These are phyloP conservation scores for Motacilla alba DNA, from an alignment of 2,113 vertebrate genomes.

Conservation along the genomic window DNA sequence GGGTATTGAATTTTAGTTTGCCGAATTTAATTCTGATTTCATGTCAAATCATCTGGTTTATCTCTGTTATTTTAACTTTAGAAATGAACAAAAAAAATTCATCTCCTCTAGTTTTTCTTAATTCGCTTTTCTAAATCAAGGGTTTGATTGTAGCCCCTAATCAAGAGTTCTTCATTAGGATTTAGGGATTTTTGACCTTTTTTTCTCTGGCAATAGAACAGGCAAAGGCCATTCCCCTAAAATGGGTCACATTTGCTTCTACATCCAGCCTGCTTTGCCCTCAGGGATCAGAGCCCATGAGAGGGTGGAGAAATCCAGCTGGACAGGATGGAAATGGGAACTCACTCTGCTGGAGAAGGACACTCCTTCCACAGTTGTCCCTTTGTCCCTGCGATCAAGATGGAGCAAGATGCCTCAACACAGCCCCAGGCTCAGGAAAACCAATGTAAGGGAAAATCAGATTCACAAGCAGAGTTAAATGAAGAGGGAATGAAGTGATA, in stretches of 20 bases:
- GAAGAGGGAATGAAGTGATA: not conserved
- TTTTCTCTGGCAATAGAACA: not conserved
- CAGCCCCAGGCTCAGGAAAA: not conserved
- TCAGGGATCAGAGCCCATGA: not conserved
- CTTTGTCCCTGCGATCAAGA: not conserved
- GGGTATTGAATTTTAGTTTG: not conserved
- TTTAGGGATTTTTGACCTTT: not conserved
- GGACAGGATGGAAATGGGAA: conserved; percentile 56
- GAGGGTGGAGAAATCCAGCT: not conserved
- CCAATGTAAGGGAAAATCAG: not conserved
- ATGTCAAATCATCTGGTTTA: not conserved
- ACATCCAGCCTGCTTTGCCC: not conserved
- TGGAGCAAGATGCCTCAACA: not conserved
- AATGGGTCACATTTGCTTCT: not conserved
- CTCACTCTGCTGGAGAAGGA: conserved; percentile 63
- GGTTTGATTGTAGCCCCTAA: not conserved
- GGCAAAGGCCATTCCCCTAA: not conserved
- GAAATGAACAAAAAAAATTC: not conserved
- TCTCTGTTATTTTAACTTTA: not conserved
- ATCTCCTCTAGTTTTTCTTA: not conserved
- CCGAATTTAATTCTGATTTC: not conserved
- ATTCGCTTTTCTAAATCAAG: not conserved
- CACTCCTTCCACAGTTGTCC: not conserved
- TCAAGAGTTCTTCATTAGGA: not conserved
- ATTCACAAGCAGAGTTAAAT: not conserved